Evolutionary conservation across 2,797 vertebrate genomes (phyloP).

Genomic region (Cyclopterus lumpus): DNA sequence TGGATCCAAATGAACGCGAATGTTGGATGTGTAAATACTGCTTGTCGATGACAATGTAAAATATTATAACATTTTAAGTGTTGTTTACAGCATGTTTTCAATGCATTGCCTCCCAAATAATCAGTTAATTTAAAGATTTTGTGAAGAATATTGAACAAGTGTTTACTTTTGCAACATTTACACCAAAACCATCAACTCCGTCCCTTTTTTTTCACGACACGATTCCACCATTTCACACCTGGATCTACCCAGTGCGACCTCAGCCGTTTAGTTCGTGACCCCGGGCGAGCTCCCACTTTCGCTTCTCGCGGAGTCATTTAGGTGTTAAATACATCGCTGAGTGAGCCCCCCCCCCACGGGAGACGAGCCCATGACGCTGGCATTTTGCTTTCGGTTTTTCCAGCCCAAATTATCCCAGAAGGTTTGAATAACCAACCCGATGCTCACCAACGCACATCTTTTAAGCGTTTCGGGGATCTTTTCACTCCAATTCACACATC

Average conservation of each 20-base stretch:
- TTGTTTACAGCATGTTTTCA: not conserved
- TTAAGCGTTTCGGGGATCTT: conserved; percentile 26
- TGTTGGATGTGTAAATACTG: not conserved
- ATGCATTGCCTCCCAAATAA: not conserved
- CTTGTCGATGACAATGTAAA: not conserved
- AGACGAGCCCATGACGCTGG: conserved; percentile 24
- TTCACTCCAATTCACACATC: conserved; percentile 46
- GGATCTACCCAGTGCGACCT: conserved; percentile 8
- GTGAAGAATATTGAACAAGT: not conserved
- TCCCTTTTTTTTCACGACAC: conserved; percentile 24
- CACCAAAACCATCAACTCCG: not conserved
- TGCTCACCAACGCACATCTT: conserved; percentile 26
- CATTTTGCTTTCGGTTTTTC: conserved; percentile 33
- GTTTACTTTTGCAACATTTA: not conserved
- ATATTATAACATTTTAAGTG: not conserved
- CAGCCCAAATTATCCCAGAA: conserved; percentile 55
- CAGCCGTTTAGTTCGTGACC: conserved; percentile 14
- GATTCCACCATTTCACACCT: conserved; percentile 14
- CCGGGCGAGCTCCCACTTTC: conserved; percentile 1
- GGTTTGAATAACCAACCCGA: conserved; percentile 49
- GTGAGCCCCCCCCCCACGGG: conserved; percentile 41
- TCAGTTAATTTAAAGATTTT: not conserved
- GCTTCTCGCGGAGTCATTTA: conserved; percentile 27
- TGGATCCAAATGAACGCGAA: not conserved
- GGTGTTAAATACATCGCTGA: conserved; percentile 36